These are phyloP conservation scores for Babylonia areolata DNA, from an alignment of 1,140 invertebrate genomes.

Conservation along the genomic window DNA sequence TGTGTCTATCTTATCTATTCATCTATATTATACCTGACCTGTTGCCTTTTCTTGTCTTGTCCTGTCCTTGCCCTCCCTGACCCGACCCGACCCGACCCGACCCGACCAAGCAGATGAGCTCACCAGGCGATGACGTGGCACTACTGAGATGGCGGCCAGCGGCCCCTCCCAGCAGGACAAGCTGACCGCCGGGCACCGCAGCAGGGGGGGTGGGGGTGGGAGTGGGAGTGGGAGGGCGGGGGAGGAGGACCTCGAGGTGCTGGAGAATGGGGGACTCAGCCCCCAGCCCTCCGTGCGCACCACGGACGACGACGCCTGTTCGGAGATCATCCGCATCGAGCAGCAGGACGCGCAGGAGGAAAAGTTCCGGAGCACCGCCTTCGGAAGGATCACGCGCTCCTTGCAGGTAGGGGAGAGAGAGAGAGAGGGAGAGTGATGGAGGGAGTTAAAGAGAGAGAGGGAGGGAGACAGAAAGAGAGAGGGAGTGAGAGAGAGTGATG, in stretches of 20 bases:
- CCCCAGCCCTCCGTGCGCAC: slow-evolving; percentile 63
- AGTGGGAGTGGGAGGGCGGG: slow-evolving; percentile 25
- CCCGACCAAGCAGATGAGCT: slow-evolving; percentile 32
- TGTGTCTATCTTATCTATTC: neutral
- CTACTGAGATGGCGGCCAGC: slow-evolving; percentile 57
- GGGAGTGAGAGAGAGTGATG: too few species aligned
- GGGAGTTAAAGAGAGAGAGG: too few species aligned
- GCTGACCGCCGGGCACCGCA: slow-evolving; percentile 41
- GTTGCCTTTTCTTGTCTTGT: neutral
- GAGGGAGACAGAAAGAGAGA: too few species aligned
- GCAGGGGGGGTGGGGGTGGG: neutral
- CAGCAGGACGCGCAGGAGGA: slow-evolving; percentile 54
- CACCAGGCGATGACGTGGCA: slow-evolving; percentile 14
- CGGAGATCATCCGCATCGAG: slow-evolving; percentile 73
- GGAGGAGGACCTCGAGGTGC: slow-evolving; percentile 65
- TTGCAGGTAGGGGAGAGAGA: slow-evolving; percentile 51
- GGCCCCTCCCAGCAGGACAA: slow-evolving; percentile 56
- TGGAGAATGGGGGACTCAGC: slow-evolving; percentile 71
- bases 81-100: too few species aligned
- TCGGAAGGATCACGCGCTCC: slow-evolving; percentile 67
- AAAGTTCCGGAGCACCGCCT: slow-evolving; percentile 48
- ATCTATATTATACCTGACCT: too few species aligned
- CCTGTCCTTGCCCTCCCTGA: neutral
- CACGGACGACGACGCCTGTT: slow-evolving; percentile 66
- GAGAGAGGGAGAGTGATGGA: too few species aligned